Evolutionary conservation across 2,888 invertebrate genomes (phyloP).

Genomic region (Agrochola circellaris): DNA sequence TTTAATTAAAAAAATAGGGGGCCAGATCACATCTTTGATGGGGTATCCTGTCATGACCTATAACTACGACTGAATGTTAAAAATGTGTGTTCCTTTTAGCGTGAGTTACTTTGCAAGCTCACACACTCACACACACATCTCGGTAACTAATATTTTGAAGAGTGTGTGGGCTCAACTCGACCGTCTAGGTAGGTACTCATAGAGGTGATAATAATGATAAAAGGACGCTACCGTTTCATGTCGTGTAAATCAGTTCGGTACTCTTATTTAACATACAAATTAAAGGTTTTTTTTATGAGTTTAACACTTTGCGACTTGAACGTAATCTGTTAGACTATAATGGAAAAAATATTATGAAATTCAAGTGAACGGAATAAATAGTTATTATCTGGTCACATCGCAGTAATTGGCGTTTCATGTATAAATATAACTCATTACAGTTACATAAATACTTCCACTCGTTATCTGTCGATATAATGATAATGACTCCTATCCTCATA

Average conservation of each 20-base stretch:
- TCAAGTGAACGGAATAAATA: constrained; percentile 1
- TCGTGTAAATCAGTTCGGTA: constrained; percentile 26
- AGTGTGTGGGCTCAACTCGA: neutral
- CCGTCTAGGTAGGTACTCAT: constrained; percentile 2
- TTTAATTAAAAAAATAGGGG: too few species aligned
- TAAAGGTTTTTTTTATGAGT: constrained; percentile 8
- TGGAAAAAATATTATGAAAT: constrained; percentile 26
- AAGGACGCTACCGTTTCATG: constrained; percentile 25
- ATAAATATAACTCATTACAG: neutral
- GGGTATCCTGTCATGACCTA: neutral
- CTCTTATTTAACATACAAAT: constrained; percentile 23
- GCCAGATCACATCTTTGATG: neutral
- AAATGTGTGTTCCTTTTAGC: neutral
- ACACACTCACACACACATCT: neutral
- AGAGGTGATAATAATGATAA: constrained; percentile 53
- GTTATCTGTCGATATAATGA: constrained; percentile 26
- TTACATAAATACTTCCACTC: constrained; percentile 24
- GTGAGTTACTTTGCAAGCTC: too few species aligned
- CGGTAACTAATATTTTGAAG: neutral
- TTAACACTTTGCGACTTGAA: neutral
- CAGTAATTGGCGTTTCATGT: constrained; percentile 43
- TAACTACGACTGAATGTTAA: neutral
- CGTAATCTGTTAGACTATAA: neutral
- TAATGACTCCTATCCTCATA: neutral
- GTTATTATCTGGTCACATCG: constrained; percentile 4